Conservation (phyloP, 2,797 vertebrate genomes). For the Clarias pachynema region DNA sequence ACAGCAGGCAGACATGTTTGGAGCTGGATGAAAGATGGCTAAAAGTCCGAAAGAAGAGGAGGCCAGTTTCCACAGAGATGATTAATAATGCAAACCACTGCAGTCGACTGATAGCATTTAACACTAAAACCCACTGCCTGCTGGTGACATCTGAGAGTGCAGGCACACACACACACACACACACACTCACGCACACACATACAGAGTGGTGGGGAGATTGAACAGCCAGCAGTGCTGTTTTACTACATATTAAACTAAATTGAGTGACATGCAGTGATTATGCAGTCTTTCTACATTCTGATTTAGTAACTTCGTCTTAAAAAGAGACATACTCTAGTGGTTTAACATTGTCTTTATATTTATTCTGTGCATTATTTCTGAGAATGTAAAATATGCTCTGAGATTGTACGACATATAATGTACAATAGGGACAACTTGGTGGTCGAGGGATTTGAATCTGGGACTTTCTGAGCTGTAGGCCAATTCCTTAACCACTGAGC, state of each 20-base stretch:
- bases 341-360: not conserved
- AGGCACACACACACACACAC: conserved; percentile 14
- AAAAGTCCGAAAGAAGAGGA: conserved; percentile 34
- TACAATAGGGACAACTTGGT: too few species aligned
- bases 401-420: not conserved
- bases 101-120: conserved; percentile 58
- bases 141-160: conserved; percentile 49
- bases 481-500: too few species aligned
- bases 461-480: too few species aligned
- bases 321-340: not conserved
- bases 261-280: not conserved
- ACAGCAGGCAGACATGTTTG: conserved; percentile 21
- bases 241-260: not conserved
- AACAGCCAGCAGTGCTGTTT: conserved; percentile 11
- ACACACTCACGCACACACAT: not conserved
- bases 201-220: conserved; percentile 4
- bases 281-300: not conserved
- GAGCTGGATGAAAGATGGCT: conserved; percentile 2
- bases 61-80: conserved; percentile 40
- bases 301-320: not conserved
- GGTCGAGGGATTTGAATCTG: too few species aligned
- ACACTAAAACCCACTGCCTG: conserved; percentile 45
- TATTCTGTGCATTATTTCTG: conserved; percentile 10
- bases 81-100: conserved; percentile 59
- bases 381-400: not conserved